These are phyloP conservation scores for Phacellophora camtschatica DNA, from an alignment of 30 jellyfish, hydroid and myxozoan species.

Conservation along the genomic window DNA sequence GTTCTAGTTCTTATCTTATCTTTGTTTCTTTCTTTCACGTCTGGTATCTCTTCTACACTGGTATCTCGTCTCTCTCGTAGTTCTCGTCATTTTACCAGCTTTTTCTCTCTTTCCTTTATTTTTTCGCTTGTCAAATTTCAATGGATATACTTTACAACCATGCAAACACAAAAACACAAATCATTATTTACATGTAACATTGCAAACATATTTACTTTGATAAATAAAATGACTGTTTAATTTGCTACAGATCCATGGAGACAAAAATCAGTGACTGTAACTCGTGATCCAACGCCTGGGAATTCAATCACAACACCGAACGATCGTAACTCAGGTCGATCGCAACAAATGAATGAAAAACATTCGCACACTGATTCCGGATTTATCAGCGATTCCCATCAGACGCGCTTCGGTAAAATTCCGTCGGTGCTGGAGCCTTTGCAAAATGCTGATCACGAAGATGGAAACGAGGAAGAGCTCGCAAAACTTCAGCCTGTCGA, in stretches of 20 bases:
- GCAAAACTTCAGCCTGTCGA: neutral
- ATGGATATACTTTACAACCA: too few relatives aligned
- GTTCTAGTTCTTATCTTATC: too few relatives aligned
- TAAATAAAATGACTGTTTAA: neutral
- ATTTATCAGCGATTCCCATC: slow-evolving; percentile 4
- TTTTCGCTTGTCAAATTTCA: too few relatives aligned
- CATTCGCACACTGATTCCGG: slow-evolving; percentile 27
- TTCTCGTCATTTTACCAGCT: too few relatives aligned
- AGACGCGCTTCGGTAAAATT: neutral
- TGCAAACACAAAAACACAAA: too few relatives aligned
- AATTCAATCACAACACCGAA: slow-evolving; percentile 19
- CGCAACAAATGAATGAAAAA: neutral
- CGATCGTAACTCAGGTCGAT: neutral
- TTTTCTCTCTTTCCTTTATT: too few relatives aligned
- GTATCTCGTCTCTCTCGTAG: too few relatives aligned
- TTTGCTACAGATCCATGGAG: slow-evolving; percentile 62
- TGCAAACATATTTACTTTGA: too few relatives aligned
- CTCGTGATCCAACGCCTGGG: slow-evolving; percentile 52
- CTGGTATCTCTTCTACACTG: too few relatives aligned
- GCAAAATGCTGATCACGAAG: neutral
- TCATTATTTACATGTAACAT: too few relatives aligned
- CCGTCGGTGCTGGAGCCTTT: slow-evolving; percentile 28
- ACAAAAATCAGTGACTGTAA: slow-evolving; percentile 27
- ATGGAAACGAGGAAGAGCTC: neutral
- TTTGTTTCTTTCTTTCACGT: too few relatives aligned